Evolutionary conservation across 2,888 invertebrate genomes (phyloP), one percentile per base, ranked within the genome.

Genomic region (Drosophila paracracens): DNA sequence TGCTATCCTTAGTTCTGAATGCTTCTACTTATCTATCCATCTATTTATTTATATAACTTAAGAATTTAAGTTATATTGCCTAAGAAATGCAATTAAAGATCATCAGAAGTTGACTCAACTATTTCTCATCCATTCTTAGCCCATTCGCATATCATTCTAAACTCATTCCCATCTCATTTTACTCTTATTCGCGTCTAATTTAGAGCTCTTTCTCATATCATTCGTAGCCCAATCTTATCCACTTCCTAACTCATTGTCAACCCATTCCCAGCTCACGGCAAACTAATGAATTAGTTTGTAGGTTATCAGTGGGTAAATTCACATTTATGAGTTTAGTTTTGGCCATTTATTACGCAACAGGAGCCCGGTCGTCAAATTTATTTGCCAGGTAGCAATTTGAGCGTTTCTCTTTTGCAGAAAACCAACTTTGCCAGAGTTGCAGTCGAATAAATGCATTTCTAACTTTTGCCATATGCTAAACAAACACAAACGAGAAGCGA

Each of bases 401-500:
- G n/a, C 5, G n/a, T 7, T 33, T 7, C 13, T 50, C 50, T 5
- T 21, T 33, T 31, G 25, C 21, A 21, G 18, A 35, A 27, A 54
- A 54, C 54, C 4, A 46, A 68, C 53, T 67, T 67, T 25, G 27
- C 25, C 53, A 33, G 60, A 31, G 38, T 21, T 56, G 64, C 54
- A 33, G 25, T 50, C 31, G 36, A 68, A 58, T 72, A 72, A 76
- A 76, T 77, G 58, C 68, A 76, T 69, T 69, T 65, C 43, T 48
- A 69, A 76, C 78, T 73, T 77, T 62, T 62, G 64, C 65, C 77
- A 62, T 77, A 77, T 73, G 78, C 77, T 71, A 76, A 76, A 60
- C 71, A 67, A 58, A 31, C 46, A 16, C 46, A 57, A 36, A 52
- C 48, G 27, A 16, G 29, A 33, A 2, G 67, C 38, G 36, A 68